Conservation (phyloP, 23 tunicate species). For the Halocynthia roretzi region DNA sequence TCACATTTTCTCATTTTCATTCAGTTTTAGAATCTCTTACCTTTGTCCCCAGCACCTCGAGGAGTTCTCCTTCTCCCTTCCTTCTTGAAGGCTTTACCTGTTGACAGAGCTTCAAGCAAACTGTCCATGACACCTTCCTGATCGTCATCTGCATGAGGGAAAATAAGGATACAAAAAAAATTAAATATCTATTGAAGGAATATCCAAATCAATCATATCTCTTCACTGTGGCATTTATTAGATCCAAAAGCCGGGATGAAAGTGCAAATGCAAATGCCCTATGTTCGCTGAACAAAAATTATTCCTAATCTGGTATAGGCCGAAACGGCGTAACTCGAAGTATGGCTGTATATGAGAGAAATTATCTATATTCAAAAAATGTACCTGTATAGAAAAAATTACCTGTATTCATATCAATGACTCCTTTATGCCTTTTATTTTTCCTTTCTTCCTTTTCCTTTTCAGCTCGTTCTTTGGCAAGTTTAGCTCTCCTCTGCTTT, state of each 20-base stretch:
- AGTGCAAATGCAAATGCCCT: too few relatives aligned
- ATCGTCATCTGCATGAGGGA: conserved; percentile 61
- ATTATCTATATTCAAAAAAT: too few relatives aligned
- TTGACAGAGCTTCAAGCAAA: conserved; percentile 76
- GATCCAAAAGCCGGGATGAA: too few relatives aligned
- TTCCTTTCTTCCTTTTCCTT: conserved; percentile 85
- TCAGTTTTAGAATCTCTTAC: neutral
- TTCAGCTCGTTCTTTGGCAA: conserved; percentile 83
- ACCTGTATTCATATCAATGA: conserved; percentile 29
- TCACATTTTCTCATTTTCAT: too few relatives aligned
- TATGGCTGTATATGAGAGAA: too few relatives aligned
- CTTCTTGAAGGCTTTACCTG: conserved; percentile 84
- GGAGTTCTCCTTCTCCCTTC: conserved; percentile 78
- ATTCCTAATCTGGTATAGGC: too few relatives aligned
- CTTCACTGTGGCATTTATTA: too few relatives aligned
- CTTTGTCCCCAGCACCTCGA: conserved; percentile 24
- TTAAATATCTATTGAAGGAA: too few relatives aligned
- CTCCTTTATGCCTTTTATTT: conserved; percentile 45
- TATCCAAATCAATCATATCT: too few relatives aligned
- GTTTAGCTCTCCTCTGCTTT: conserved; percentile 66
- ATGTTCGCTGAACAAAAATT: too few relatives aligned
- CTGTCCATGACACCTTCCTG: conserved; percentile 93
- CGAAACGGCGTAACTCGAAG: too few relatives aligned
- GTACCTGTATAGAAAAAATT: neutral
- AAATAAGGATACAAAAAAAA: too few relatives aligned